Base-by-base conservation (phyloP, 1,140 invertebrate genomes). In the Aleiodes sp. region DNA sequence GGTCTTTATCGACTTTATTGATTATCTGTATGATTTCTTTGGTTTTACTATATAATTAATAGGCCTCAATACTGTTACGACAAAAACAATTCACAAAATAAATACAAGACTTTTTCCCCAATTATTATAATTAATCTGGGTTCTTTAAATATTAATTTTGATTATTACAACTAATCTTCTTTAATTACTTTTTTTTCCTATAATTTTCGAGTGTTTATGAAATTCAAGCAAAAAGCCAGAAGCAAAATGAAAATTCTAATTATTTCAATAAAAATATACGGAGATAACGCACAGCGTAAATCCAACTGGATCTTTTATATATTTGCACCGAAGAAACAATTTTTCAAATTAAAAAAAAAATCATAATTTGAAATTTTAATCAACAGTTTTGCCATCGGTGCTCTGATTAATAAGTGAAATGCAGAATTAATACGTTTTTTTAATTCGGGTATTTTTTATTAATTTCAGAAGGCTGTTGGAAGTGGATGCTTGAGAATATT, bases 401-500 rank as follows among this genome's bases (percentile, higher is more conserved):
- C 39, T 43, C 39, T 39, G 46, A 24, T 52, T 52, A 52, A 52
- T 52, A 52, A 24, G 19, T 52, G 19, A 21, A 52, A 7, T 57
- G 52, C 12, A 24, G 24, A 57, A 31, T 21, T n/a, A 46, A n/a
- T 16, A 4, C 31, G 7, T 46, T 37, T 46, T 64, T 2, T n/a
- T 52, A 52, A 52, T 4, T 24, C 46, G 16, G 10, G 16, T 52
- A 52, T 16, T 52, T 62, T 12, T 57, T 28, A 72, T 66, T 62
- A 33, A 33, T 59, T 73, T 77, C 65, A 86, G 61, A 86, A 84
- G 46, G 84, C 78, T 43, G 84, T 83, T 24, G 83, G 84, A 67
- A 85, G 76, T 33, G 81, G 81, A 67, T 86, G 75, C 68, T 87
- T 88, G 1, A 88, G 75, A 3, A 88, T 77, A 61, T 84, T 86